Percentiles rank a stretch among this genome's conserved stretches.
phyloP scores from a whole-genome alignment of 2,888 invertebrate species.

The Troglohyphantes excavatus region DNA sequence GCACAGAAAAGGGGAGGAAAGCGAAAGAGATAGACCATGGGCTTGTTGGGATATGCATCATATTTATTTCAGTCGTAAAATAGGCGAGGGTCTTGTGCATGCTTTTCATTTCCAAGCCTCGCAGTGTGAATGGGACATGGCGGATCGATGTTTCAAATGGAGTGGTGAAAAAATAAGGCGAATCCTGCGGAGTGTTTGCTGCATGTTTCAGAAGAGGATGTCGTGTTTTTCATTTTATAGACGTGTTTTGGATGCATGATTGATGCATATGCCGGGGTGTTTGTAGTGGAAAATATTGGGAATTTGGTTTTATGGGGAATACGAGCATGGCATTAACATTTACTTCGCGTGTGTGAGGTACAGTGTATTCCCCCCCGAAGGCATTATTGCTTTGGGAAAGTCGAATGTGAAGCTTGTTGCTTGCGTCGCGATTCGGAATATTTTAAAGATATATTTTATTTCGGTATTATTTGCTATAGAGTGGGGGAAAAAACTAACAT shows the following conservation, averaged over 20 bases:
- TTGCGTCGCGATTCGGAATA: background rate
- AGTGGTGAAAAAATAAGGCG: constrained; percentile 18
- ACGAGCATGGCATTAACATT: constrained; percentile 26
- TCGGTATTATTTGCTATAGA: too few species aligned
- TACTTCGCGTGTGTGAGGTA: constrained; percentile 10
- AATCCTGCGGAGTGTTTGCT: constrained; percentile 22
- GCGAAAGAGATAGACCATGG: constrained; percentile 10
- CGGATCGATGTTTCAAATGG: constrained; percentile 48
- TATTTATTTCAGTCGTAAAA: constrained; percentile 65
- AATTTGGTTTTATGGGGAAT: constrained; percentile 44
- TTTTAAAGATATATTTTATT: background rate
- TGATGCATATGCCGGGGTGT: constrained; percentile 38
- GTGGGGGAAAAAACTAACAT: too few species aligned
- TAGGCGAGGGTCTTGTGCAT: constrained; percentile 4
- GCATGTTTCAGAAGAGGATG: constrained; percentile 10
- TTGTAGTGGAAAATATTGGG: constrained; percentile 26
- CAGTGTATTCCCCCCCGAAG: background rate
- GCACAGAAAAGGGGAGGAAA: background rate
- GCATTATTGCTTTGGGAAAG: constrained; percentile 24
- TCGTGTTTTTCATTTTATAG: constrained; percentile 32
- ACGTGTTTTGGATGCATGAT: constrained; percentile 39
- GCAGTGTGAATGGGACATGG: background rate
- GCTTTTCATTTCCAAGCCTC: constrained; percentile 41
- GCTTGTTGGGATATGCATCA: constrained; percentile 48
- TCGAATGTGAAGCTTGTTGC: background rate